Conservation (phyloP, 2,888 invertebrate species). For the Aelia acuminata region DNA sequence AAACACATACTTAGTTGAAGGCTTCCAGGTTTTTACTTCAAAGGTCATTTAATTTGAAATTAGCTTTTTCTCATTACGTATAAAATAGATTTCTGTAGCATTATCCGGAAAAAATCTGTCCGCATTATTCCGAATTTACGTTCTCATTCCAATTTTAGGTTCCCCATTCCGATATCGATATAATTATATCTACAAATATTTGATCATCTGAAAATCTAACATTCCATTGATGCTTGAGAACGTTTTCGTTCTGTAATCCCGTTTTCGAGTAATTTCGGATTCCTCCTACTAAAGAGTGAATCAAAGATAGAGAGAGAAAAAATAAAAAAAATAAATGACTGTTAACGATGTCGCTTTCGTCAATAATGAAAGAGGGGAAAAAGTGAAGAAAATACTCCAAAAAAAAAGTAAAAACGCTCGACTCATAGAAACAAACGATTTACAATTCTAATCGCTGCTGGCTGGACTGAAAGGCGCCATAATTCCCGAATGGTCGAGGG, state of each 20-base stretch:
- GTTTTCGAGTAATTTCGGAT: not conserved
- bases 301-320: too few species aligned
- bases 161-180: not conserved
- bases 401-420: not conserved
- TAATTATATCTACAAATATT: not conserved
- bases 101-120: too few species aligned
- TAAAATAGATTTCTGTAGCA: too few species aligned
- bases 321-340: not conserved
- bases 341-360: conserved; percentile 21
- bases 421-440: conserved; percentile 46
- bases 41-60: too few species aligned
- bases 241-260: not conserved
- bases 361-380: not conserved
- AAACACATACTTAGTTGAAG: too few species aligned
- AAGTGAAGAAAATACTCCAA: not conserved
- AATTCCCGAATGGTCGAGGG: conserved; percentile 6
- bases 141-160: not conserved
- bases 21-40: too few species aligned
- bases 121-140: too few species aligned
- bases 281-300: too few species aligned
- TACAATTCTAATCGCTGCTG: conserved; percentile 1
- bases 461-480: conserved; percentile 23
- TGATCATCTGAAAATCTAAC: not conserved
- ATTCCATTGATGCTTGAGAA: not conserved
- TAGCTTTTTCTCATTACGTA: too few species aligned